Base-by-base conservation (phyloP, 2,888 invertebrate species). In the Cyclophora punctaria region DNA sequence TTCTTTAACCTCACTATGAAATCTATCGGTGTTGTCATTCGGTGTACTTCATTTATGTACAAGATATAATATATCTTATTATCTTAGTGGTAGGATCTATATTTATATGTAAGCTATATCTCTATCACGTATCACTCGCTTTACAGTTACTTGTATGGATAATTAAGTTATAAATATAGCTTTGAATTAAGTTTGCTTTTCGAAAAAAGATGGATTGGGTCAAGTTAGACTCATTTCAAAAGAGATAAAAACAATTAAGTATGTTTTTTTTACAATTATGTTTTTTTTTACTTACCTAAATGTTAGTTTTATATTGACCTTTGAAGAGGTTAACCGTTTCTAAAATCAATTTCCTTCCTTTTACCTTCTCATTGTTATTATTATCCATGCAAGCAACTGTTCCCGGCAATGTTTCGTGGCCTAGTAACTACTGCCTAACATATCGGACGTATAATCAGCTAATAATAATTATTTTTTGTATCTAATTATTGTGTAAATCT, bases 381-480 rank as follows among this genome's bases (percentile, higher is more conserved):
- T 58, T 62, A 61, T 69, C 64, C 56, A 64, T 63, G 59, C 52
- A 56, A 53, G 53, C 56, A 58, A 45, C 52, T 47, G 58, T 56
- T 49, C 64, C 56, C 66, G 72, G 57, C 58, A 67, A 67, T 62
- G 69, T 77, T 74, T 60, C 53, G 76, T 75, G 82, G 83, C 83
- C 81, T 85, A 83, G 75, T 67, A 60, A 75, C 63, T 72, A 78
- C 75, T 78, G 83, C 83, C 83, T 83, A 70, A 86, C 86, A 86
- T 86, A 86, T 86, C 86, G 82, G 64, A 77, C 73, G 69, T 71
- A 63, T 73, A 77, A 81, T 78, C 76, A 79, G 81, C 79, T 77
- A 77, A 48, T 73, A 71, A 67, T 72, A 71, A 70, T 75, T 78
- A 76, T 77, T 78, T 77, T 73, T 69, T 69, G 65, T 72, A 72